Evolutionary conservation across 2,797 vertebrate species (phyloP), one percentile per base, ranked within the genome.

Genomic region (Harpagifer antarcticus): DNA sequence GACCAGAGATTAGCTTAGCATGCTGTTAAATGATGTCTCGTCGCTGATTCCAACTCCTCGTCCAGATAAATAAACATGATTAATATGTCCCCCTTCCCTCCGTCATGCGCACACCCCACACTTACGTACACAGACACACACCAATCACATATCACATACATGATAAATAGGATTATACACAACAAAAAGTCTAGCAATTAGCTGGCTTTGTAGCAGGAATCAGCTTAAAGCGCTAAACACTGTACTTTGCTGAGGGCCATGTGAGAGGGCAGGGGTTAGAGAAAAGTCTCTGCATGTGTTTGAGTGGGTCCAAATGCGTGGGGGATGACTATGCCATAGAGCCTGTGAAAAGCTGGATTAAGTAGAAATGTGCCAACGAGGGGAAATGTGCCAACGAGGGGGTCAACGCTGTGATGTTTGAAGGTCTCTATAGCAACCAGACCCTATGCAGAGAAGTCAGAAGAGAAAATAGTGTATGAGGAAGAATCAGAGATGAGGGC

Each of bases 1-100:
- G 43, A 84, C 91, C 86, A 88, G 89, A 93, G 91, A 92, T 91
- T 92, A 91, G 90, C 66, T 91, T 93, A 92, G 91, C 90, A 90
- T 88, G 89, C 88, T 89, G 92, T 88, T 92, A 91, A 93, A 92
- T 89, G 79, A 92, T 87, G 86, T 89, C 88, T 92, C 72, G 66
- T 80, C 63, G 67, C 85, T 87, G 88, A 88, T 88, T 92, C 88
- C 83, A 86, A 78, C 88, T 89, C 83, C 81, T 88, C 71, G 72
- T 86, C 88, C 87, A 86, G 81, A 91, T 90, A 92, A 90, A 90
- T 91, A 91, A 92, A 90, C 87, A 90, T 89, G 82, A 88, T 90
- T 91, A 85, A 87, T 85, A 76, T 73, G 40, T 79, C 71, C 82
- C 77, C 63, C 77, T 55, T 69, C 57, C 76, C 60, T 74, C 66